Conservation (phyloP, 2,888 invertebrate species). For the Azorinus chamasolen region DNA sequence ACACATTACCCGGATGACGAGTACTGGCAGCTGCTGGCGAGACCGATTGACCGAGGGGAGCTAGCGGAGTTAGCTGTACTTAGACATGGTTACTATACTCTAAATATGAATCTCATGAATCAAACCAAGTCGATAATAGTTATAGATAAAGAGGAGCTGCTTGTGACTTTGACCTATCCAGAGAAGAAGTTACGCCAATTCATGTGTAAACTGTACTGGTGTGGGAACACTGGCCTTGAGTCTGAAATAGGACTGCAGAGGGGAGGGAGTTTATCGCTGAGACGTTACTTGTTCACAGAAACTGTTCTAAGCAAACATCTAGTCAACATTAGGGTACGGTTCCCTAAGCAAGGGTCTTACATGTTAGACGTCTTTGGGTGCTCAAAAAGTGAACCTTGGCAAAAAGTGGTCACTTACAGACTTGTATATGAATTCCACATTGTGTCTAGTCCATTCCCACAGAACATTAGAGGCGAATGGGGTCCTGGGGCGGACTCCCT, state of each 20-base stretch:
- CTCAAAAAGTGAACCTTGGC: conserved; percentile 12
- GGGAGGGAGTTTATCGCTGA: background rate
- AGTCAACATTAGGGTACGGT: conserved; percentile 31
- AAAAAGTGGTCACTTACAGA: conserved; percentile 35
- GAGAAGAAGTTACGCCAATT: conserved; percentile 35
- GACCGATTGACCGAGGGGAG: conserved; percentile 41
- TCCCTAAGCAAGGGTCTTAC: conserved; percentile 49
- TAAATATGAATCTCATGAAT: conserved; percentile 36
- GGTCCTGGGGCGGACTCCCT: conserved; percentile 48
- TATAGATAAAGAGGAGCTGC: conserved; percentile 8
- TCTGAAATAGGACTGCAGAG: background rate
- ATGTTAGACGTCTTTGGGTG: conserved; percentile 38
- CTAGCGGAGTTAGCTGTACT: conserved; percentile 42
- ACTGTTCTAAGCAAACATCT: conserved; percentile 21
- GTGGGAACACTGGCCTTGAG: conserved; percentile 10
- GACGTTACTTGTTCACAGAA: conserved; percentile 52
- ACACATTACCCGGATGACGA: conserved; percentile 53
- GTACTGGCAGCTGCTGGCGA: conserved; percentile 57
- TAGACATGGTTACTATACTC: conserved; percentile 39
- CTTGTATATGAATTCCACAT: conserved; percentile 30
- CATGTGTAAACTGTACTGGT: conserved; percentile 29
- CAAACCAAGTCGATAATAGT: conserved; percentile 26
- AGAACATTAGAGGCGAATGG: conserved; percentile 55
- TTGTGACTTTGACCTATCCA: conserved; percentile 29
- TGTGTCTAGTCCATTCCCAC: conserved; percentile 36